Conservation (phyloP, 1,140 invertebrate genomes). For the Dendroctonus ponderosae region DNA sequence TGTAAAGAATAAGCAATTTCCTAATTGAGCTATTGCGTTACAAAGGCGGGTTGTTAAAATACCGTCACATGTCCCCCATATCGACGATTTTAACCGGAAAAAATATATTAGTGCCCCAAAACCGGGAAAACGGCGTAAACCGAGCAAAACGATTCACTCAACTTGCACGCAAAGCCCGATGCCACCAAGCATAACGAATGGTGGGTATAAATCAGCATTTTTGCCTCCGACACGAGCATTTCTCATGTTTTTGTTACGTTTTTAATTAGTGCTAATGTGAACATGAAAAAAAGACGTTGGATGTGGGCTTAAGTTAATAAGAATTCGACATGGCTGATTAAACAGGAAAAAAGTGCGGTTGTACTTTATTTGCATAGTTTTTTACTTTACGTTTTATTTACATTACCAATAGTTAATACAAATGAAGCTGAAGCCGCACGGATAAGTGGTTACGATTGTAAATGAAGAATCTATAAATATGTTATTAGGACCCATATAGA, state of each 20-base stretch:
- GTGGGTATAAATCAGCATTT: conserved; percentile 15
- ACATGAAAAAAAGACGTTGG: not conserved
- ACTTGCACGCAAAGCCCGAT: conserved; percentile 5
- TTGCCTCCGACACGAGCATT: conserved; percentile 19
- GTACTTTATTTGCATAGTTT: no score
- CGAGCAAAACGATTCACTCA: conserved; percentile 19
- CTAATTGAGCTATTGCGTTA: no score
- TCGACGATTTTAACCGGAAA: conserved; percentile 7
- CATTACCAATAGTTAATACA: not conserved
- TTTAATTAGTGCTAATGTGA: conserved; percentile 19
- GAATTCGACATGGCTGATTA: not conserved
- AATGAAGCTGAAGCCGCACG: not conserved
- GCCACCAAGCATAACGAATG: conserved; percentile 17
- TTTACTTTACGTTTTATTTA: not conserved
- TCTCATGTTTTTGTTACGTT: conserved; percentile 15
- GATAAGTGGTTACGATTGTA: not conserved
- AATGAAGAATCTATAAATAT: no score
- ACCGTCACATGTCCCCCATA: no score
- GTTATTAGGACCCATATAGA: no score
- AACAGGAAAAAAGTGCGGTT: no score
- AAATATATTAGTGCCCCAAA: conserved; percentile 22
- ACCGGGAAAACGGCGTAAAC: conserved; percentile 26
- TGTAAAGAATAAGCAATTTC: no score
- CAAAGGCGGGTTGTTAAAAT: no score
- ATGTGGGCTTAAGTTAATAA: not conserved